Percentiles rank a stretch among this genome's conserved stretches.
Conservation (phyloP, 2,113 vertebrate species). For the Baryphthengus martii region DNA sequence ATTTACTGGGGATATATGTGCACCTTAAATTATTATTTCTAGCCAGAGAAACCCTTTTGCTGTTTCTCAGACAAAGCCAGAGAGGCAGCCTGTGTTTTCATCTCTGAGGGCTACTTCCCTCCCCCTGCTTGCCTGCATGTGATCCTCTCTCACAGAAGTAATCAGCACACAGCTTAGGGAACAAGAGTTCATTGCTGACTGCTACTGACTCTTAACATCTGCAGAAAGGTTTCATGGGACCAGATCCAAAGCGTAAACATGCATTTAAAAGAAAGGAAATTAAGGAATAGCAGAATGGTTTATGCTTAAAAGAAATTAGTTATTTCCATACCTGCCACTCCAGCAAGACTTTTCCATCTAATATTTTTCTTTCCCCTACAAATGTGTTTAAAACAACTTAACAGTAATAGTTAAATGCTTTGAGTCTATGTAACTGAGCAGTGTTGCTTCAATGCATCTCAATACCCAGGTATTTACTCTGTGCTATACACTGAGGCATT, state of each 20-base stretch:
- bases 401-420: not conserved
- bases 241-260: not conserved
- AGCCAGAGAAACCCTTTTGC: not conserved
- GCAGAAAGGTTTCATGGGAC: not conserved
- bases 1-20: accelerated
- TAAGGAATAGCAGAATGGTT: not conserved
- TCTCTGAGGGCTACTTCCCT: not conserved
- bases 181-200: slow-evolving; percentile 36
- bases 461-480: not conserved
- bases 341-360: not conserved
- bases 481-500: not conserved
- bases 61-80: not conserved
- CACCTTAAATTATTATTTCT: not conserved
- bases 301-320: not conserved
- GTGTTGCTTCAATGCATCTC: not conserved
- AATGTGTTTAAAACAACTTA: not conserved
- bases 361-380: not conserved
- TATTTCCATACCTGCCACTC: not conserved
- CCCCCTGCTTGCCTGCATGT: not conserved
- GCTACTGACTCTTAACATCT: slow-evolving; percentile 5
- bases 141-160: slow-evolving; percentile 31
- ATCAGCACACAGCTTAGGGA: slow-evolving; percentile 49
- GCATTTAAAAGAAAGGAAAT: not conserved
- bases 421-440: not conserved
- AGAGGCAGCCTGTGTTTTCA: slow-evolving; percentile 13